Evolutionary conservation across 2,888 invertebrate genomes (phyloP).

Genomic region (Drosophila vallismaia): DNA sequence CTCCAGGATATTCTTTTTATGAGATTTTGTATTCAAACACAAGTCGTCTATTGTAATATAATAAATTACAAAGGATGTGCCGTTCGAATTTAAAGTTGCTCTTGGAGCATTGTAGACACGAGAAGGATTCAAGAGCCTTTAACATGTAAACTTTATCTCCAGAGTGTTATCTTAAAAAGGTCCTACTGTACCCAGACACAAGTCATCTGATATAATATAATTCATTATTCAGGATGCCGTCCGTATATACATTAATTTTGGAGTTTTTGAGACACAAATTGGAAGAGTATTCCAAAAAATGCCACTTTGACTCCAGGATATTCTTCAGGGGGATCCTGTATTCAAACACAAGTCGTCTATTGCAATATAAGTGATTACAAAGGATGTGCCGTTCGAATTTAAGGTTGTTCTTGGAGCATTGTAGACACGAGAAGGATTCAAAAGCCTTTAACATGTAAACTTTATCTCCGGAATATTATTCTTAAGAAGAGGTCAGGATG

Average conservation of each 20-base stretch:
- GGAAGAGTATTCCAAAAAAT: constrained; percentile 8
- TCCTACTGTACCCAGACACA: neutral
- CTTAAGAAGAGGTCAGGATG: constrained; percentile 2
- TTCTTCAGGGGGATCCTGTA: neutral
- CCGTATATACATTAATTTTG: constrained; percentile 31
- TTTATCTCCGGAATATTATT: neutral
- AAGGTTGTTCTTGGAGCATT: constrained; percentile 19
- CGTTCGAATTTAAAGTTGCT: constrained; percentile 11
- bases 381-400: constrained; percentile 42
- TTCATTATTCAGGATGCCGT: constrained; percentile 47
- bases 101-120: constrained; percentile 44
- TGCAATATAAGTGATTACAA: constrained; percentile 33
- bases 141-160: constrained; percentile 41
- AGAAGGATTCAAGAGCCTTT: neutral
- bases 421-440: constrained; percentile 11
- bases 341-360: constrained; percentile 55
- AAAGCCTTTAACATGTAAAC: constrained; percentile 13
- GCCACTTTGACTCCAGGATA: constrained; percentile 52
- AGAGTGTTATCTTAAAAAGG: too few species aligned
- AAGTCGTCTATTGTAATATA: constrained; percentile 36
- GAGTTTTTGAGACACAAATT: constrained; percentile 56
- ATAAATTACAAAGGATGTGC: constrained; percentile 27
- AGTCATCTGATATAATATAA: constrained; percentile 20
- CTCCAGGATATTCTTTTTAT: constrained; percentile 31
- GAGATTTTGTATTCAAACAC: constrained; percentile 39